Conservation (phyloP, 2,113 vertebrate genomes). For the Fulica atra region DNA sequence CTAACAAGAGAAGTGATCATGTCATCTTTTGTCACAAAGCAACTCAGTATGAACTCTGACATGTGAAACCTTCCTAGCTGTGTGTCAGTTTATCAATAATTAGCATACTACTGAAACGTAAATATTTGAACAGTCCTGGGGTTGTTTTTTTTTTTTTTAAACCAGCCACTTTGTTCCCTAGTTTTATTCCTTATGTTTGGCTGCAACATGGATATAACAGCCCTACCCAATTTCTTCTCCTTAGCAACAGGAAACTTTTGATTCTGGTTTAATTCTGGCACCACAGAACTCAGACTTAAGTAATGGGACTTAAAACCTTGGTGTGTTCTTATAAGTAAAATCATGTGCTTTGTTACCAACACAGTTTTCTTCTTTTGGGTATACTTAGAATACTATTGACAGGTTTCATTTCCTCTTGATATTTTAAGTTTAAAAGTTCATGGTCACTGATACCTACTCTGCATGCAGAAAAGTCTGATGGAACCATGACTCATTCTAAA, state of each 20-base stretch:
- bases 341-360: neutral
- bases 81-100: neutral
- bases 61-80: neutral
- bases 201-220: rapidly evolving
- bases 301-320: neutral
- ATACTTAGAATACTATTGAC: neutral
- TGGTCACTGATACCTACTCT: neutral
- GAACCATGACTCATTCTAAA: neutral
- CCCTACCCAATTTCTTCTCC: neutral
- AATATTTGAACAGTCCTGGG: neutral
- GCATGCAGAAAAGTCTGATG: neutral
- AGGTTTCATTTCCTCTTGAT: neutral
- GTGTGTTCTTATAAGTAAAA: neutral
- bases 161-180: neutral
- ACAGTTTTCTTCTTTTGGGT: neutral
- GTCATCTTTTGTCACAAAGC: neutral
- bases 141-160: neutral
- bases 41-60: neutral
- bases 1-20: neutral
- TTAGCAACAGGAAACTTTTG: neutral
- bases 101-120: neutral
- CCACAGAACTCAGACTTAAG: neutral
- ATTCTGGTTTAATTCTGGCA: neutral
- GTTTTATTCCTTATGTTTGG: neutral
- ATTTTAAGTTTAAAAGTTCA: neutral